Base-by-base conservation (phyloP, 2,797 vertebrate species). In the Enteromius trimaculatus region DNA sequence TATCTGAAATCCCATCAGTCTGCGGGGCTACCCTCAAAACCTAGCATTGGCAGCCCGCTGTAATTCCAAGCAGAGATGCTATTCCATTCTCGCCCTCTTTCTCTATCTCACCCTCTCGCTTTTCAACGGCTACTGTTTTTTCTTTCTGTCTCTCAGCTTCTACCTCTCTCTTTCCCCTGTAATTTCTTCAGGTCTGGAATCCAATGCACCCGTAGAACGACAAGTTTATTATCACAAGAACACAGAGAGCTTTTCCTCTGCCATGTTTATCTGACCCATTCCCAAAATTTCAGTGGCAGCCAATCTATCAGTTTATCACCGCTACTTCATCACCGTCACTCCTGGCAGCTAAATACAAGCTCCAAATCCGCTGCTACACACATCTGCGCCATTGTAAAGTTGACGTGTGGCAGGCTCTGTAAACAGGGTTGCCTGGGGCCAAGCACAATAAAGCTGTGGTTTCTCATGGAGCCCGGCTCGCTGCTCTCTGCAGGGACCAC, bases 251-350 rank as follows among this genome's bases (percentile, higher is more conserved):
- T 92, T 90, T 92, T 91, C 89, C 89, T 92, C 89, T 92, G 91
- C 91, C 92, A 92, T 90, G 91, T 93, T 95, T 95, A 94, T 95
- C 94, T 95, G 95, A 95, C 93, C 95, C 91, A 93, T 93, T 95
- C 93, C 92, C 91, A 92, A 94, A 94, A 94, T 95, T 94, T 95
- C 92, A 92, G 93, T 93, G 95, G 94, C 95, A 94, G 93, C 91
- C 95, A 94, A 94, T 96, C 93, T 93, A 93, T 95, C 94, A 94
- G 94, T 95, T 96, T 96, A 95, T 95, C 96, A 95, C 89, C 87
- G 88, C 94, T 92, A 94, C 94, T 96, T 95, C 94, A 95, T 96
- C 95, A 96, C 93, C 93, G 94, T 96, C 96, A 95, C 93, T 95
- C 91, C 93, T 95, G 94, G 93, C 95, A 95, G 95, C 95, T 93